Evolutionary conservation across 2,888 invertebrate species (phyloP), one percentile per base, ranked within the genome.

Genomic region (Lasioglossum malachurum): DNA sequence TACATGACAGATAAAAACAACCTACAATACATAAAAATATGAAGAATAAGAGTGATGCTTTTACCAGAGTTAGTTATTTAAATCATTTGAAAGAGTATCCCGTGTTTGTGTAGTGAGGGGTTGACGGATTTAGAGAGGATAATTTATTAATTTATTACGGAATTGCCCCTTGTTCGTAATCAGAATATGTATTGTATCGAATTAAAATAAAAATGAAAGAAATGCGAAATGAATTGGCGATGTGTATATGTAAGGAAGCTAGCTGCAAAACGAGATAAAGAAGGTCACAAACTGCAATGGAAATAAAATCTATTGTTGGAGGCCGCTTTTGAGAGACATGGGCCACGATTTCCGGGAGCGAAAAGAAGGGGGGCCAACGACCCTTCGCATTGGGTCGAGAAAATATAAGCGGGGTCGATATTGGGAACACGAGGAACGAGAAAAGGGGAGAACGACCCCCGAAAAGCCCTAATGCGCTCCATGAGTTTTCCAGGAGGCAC

Each of bases 321-420:
- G 82, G 67, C 60, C 85, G 75, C 79, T 81, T 87, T 88, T 86
- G 84, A 87, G 87, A 86, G 84, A 86, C 87, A 87, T 84, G 91
- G 88, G 87, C 88, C 86, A 88, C 83, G 89, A 89, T 91, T 91
- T 91, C 87, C 91, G 89, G 88, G 88, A 86, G 89, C 85, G 76
- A 72, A 73, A 77, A 77, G 76, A 75, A 80, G 67, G 86, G 86
- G 87, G 87, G 80, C 81, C 86, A 90, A 89, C 91, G 91, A 91
- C 88, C 90, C 91, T 79, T 89, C 84, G 84, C 87, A 90, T 89
- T 87, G 87, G 89, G 90, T 90, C 90, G 90, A 84, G 91, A 90
- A 91, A 91, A 91, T 90, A 87, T 77, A 89, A 86, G 82, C 82
- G 76, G 78, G 91, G 84, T 91, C 91, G 91, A 91, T 91, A 91